phyloP scores from a whole-genome alignment of 92 coral and sea anemone species.

The Ricordea florida region DNA sequence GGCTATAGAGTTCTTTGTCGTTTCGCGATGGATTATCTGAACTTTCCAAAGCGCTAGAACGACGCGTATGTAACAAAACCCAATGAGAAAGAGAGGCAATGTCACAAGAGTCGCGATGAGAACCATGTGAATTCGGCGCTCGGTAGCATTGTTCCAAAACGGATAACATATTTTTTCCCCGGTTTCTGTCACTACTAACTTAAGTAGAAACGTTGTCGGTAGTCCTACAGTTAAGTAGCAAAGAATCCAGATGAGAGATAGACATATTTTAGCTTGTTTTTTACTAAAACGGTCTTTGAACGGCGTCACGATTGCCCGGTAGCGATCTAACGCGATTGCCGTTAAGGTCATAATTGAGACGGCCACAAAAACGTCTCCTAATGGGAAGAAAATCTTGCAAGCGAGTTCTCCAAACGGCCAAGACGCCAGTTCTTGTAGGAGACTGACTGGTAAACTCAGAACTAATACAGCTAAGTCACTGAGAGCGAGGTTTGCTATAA shows the following conservation, averaged over 20 bases:
- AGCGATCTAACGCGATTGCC: conserved; percentile 86
- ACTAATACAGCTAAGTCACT: conserved; percentile 91
- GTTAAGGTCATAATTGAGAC: conserved; percentile 93
- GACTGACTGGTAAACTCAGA: conserved; percentile 83
- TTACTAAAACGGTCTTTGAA: conserved; percentile 85
- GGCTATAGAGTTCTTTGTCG: conserved; percentile 66
- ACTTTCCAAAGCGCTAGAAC: conserved; percentile 80
- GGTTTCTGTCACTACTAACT: conserved; percentile 52
- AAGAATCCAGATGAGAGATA: conserved; percentile 67
- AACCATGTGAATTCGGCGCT: conserved; percentile 67
- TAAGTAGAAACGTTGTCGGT: conserved; percentile 72
- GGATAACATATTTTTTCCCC: conserved; percentile 77
- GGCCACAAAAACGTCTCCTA: conserved; percentile 91
- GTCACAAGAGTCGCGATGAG: conserved; percentile 56
- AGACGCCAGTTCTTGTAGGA: conserved; percentile 86
- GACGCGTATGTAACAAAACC: conserved; percentile 67
- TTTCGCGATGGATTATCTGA: conserved; percentile 71
- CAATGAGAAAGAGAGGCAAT: conserved; percentile 70
- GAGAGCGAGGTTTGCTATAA: conserved; percentile 92
- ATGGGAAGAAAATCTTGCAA: conserved; percentile 88
- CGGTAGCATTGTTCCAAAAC: conserved; percentile 49
- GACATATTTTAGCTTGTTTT: conserved; percentile 78
- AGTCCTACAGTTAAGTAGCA: conserved; percentile 75
- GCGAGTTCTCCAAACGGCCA: conserved; percentile 99
- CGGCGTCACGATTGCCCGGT: conserved; percentile 91